Evolutionary conservation across 1,140 invertebrate genomes (phyloP), one percentile per base, ranked within the genome.

Genomic region (Palaemon carinicauda): DNA sequence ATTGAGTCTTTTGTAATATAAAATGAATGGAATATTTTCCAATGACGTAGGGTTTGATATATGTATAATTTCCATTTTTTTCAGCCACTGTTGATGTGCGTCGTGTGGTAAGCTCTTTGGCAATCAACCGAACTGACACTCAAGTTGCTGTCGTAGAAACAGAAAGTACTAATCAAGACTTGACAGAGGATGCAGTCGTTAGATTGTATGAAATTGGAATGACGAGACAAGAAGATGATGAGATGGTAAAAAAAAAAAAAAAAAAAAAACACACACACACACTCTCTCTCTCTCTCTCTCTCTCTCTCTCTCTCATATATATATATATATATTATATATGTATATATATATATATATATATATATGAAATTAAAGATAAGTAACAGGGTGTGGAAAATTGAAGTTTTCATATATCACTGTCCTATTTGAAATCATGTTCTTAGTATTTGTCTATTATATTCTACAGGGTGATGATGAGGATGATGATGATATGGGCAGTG

Each of bases 91-190:
- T 90, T 53, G 89, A 90, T 69, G 88, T 89, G 19, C 69, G 88
- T n/a, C 80, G 89, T n/a, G 78, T 89, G 15, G 86, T 90, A 51
- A 56, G 75, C 90, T 94, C 95, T 90, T 91, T 97, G 83, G 94
- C 94, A 29, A 94, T 96, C 78, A 95, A 96, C 87, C 93, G 93
- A 83, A 94, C 93, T 91, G 96, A 96, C 88, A 95, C 95, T 3
- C 95, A 96, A 91, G 95, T 97, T 78, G 95, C 95, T 0, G 91
- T 97, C 1, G 96, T 97, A 0, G 96, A 97, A 92, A 84, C 93
- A 94, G 89, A 95, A 94, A 31, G 93, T 95, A 88, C 95, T 94
- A 90, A 95, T 95, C 81, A 94, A 94, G 84, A 88, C 73, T 78
- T 87, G n/a, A 80, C 95, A 65, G 95, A 96, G 91, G 96, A 98